These are phyloP conservation scores for Manacus vitellinus DNA, from an alignment of 2,113 vertebrate species.

Conservation along the genomic window DNA sequence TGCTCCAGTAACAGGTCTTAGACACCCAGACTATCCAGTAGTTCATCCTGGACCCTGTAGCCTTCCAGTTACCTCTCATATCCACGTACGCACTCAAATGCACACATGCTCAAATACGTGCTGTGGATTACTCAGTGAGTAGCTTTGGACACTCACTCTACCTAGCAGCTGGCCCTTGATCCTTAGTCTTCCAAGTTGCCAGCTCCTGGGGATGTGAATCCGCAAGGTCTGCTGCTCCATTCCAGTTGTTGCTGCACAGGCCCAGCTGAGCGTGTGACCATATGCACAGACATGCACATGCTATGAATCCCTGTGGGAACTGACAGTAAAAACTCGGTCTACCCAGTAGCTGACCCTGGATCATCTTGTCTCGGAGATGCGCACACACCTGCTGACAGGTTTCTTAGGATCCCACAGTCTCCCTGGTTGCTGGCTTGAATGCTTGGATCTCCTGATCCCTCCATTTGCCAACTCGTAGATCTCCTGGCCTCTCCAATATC, in stretches of 20 bases:
- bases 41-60: background rate
- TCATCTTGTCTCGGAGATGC: background rate
- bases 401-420: background rate
- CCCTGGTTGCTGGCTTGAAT: background rate
- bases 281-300: fast-evolving
- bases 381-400: fast-evolving
- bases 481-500: background rate
- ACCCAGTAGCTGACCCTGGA: background rate
- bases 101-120: fast-evolving
- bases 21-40: background rate
- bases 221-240: background rate
- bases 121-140: background rate
- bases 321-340: background rate
- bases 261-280: fast-evolving
- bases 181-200: background rate
- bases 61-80: background rate
- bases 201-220: background rate
- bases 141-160: fast-evolving
- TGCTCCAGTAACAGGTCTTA: background rate
- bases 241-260: background rate
- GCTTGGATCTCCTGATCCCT: background rate
- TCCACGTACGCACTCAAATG: too few relatives aligned
- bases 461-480: fast-evolving
- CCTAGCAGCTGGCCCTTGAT: background rate
- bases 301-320: background rate